Evolutionary conservation across 2,797 vertebrate species (phyloP).

Genomic region (Scyliorhinus canicula): DNA sequence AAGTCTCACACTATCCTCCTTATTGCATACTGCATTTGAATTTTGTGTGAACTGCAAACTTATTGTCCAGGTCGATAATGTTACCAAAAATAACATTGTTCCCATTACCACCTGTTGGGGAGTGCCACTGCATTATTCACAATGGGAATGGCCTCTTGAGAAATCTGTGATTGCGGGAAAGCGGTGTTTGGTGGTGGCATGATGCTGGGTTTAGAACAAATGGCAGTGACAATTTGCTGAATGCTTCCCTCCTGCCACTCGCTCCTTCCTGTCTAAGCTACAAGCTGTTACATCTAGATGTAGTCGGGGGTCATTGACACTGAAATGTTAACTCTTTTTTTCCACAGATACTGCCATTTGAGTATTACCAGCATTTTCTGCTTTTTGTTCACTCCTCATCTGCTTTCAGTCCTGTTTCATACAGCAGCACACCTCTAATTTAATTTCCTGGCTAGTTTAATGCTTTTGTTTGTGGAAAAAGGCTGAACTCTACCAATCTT

Average conservation of each 20-base stretch:
- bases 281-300: neutral
- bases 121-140: neutral
- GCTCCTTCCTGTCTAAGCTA: too few species aligned
- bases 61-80: neutral
- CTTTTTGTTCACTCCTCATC: neutral
- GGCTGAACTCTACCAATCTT: neutral
- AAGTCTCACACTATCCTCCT: neutral
- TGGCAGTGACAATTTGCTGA: too few species aligned
- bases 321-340: neutral
- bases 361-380: neutral
- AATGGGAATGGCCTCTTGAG: too few species aligned
- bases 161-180: too few species aligned
- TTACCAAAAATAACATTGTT: neutral
- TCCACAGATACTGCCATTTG: too few species aligned
- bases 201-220: too few species aligned
- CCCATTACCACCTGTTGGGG: too few species aligned
- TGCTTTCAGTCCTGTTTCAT: neutral
- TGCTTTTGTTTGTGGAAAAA: neutral
- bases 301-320: neutral
- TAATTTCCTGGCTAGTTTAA: neutral
- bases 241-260: too few species aligned
- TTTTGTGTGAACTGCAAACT: neutral
- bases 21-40: neutral
- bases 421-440: neutral
- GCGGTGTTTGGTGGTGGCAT: too few species aligned